Base-by-base conservation (phyloP, 2,797 vertebrate genomes). In the Parauchenoglanis ngamensis region DNA sequence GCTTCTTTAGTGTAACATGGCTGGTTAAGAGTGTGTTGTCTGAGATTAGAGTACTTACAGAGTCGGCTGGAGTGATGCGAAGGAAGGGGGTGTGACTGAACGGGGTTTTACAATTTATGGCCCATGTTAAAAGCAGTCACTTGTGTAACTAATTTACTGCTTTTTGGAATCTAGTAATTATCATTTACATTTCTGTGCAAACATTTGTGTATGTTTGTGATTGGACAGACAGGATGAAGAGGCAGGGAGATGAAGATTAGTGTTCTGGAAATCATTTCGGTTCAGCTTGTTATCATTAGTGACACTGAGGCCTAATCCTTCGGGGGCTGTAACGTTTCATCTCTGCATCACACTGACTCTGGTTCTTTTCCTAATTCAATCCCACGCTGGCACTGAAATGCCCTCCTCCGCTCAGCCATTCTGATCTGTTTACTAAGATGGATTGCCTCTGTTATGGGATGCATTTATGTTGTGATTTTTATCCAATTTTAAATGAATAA, bases 271-370 rank as follows among this genome's bases (percentile, higher is more conserved):
- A 88, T 86, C 84, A 77, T 93, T 90, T 91, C 85, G 59, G 65
- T 87, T 92, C 94, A 94, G 93, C 93, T 94, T 93, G 94, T 81
- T 92, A 77, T 92, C 92, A 94, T 94, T 94, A 94, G 91, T 89
- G 91, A 92, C 92, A 91, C 90, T 93, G 91, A 90, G 21, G 61
- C 2, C n/a, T 72, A 49, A 65, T 81, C 65, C 25, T 85, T 52
- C 25, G n/a, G 61, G 12, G 23, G 59, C 70, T 86, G 57, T 65
- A 67, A n/a, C 19, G 40, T 83, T 86, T 59, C 23, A 87, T 49
- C 68, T 57, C 52, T 84, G 82, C 40, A 52, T 90, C 57, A 28
- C 31, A 31, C 73, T 67, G 57, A 63, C 80, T 77, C 49, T 83
- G 63, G 72, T 83, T 54, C 73, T 61, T 78, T 56, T 28, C 28